Percentiles rank a stretch among this genome's conserved stretches.
These are phyloP conservation scores for Eustalomyia histrio DNA, from an alignment of 2,888 invertebrate genomes.

Conservation along the genomic window DNA sequence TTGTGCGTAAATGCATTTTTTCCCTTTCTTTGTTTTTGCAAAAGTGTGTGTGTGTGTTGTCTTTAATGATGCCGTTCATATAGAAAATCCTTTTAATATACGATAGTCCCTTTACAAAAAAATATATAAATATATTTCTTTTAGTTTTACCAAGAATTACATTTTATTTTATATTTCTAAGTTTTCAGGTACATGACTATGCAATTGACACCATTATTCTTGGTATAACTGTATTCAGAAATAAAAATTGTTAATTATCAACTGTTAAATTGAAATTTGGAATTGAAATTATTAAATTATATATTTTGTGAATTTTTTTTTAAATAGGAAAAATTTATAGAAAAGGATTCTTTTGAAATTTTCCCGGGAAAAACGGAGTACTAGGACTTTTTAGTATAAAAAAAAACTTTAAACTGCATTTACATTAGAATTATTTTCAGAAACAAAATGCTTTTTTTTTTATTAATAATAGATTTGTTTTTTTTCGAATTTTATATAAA, in stretches of 20 bases:
- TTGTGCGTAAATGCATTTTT: conserved; percentile 30
- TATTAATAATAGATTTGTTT: no score
- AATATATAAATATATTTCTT: no score
- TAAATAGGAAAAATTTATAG: no score
- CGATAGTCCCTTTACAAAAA: neutral
- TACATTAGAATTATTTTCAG: no score
- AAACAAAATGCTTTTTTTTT: no score
- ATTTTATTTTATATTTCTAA: neutral
- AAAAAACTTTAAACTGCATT: no score
- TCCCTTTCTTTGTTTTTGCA: neutral
- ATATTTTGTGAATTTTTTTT: no score
- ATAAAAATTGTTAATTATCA: neutral
- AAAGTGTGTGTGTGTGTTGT: conserved; percentile 8
- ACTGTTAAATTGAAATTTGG: neutral
- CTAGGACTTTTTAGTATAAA: no score
- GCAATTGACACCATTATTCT: neutral
- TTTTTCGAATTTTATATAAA: no score
- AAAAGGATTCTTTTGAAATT: no score
- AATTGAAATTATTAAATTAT: no score
- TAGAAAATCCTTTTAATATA: neutral
- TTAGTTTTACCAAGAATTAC: neutral
- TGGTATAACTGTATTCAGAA: neutral
- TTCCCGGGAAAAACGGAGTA: no score
- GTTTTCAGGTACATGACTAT: neutral
- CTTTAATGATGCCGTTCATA: conserved; percentile 27